phyloP scores from a whole-genome alignment of 2,113 vertebrate genomes.

The Microcebus lehilahytsara region DNA sequence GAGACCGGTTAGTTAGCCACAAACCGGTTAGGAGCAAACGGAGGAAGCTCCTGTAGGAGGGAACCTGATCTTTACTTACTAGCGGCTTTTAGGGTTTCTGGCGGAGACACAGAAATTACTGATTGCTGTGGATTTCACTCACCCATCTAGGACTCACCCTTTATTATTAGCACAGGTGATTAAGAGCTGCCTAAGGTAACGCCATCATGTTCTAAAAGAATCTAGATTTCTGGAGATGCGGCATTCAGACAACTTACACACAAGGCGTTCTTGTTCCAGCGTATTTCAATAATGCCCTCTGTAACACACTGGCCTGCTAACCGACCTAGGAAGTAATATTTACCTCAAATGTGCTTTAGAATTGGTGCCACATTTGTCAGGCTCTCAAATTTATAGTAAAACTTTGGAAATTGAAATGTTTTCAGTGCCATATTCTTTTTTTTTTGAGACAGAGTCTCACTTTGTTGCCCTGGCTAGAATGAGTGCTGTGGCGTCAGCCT shows the following conservation, averaged over 20 bases:
- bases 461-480: too few species aligned
- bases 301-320: accelerated
- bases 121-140: neutral
- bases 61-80: neutral
- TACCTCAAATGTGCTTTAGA: neutral
- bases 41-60: neutral
- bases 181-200: neutral
- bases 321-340: neutral
- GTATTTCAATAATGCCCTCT: too few species aligned
- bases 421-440: neutral
- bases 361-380: neutral
- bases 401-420: neutral
- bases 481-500: too few species aligned
- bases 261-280: neutral
- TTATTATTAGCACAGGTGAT: neutral
- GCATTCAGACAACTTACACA: neutral
- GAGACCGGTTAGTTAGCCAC: neutral
- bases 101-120: neutral
- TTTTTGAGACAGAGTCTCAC: too few species aligned
- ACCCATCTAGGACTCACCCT: neutral
- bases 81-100: neutral
- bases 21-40: neutral
- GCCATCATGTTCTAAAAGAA: neutral
- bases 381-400: neutral
- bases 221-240: neutral